These are phyloP conservation scores for Leptinotarsa texana DNA, from an alignment of 1,140 invertebrate genomes.

Conservation along the genomic window DNA sequence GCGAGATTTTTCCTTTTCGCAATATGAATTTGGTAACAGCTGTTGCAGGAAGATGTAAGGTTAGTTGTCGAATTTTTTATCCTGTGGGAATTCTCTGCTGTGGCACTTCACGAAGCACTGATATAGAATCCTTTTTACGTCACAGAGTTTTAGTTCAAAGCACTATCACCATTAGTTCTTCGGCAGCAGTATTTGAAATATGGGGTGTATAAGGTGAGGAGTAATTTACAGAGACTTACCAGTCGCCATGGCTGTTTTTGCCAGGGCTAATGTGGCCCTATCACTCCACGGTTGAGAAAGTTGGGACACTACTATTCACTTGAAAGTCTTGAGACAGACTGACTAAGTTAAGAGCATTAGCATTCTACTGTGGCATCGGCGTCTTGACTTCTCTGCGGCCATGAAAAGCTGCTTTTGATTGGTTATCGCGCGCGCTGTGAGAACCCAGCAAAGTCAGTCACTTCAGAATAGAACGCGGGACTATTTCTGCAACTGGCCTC, in stretches of 20 bases:
- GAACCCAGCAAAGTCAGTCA: constrained; percentile 40
- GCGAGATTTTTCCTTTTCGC: constrained; percentile 28
- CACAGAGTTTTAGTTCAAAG: constrained; percentile 21
- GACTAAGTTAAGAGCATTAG: constrained; percentile 36
- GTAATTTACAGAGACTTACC: constrained; percentile 38
- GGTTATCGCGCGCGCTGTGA: constrained; percentile 31
- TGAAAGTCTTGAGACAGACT: constrained; percentile 48
- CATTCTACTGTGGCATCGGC: constrained; percentile 16
- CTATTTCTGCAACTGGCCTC: constrained; percentile 18
- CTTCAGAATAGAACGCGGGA: constrained; percentile 5
- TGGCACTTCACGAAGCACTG: not conserved
- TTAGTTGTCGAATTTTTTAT: not conserved
- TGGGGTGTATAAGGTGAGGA: not conserved
- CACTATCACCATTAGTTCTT: constrained; percentile 18
- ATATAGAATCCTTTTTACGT: constrained; percentile 16
- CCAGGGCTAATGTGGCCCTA: constrained; percentile 44
- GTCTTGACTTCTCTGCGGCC: constrained; percentile 40
- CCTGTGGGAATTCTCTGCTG: not conserved
- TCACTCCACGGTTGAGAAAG: constrained; percentile 39
- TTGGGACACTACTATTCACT: constrained; percentile 46
- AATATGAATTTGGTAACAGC: not conserved
- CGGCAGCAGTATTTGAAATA: not conserved
- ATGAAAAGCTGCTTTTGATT: constrained; percentile 39
- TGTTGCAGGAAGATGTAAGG: not conserved
- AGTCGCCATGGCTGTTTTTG: constrained; percentile 46